Evolutionary conservation across 2,888 invertebrate genomes (phyloP).

Genomic region (Mycalesis mineus): DNA sequence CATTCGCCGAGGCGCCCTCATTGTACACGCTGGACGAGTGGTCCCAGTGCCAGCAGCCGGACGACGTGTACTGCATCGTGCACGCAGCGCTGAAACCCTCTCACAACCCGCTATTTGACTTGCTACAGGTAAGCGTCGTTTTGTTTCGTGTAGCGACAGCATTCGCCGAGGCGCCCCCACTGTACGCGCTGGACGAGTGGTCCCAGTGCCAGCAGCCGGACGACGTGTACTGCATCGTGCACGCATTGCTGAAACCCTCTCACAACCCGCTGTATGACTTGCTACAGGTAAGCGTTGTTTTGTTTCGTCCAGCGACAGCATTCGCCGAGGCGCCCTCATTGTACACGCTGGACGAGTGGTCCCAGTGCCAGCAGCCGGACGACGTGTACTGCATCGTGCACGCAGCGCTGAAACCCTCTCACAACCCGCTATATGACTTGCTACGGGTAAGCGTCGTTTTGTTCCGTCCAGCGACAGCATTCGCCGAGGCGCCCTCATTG

Average conservation of each 20-base stretch:
- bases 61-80: constrained; percentile 63
- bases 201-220: constrained; percentile 48
- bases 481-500: constrained; percentile 50
- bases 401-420: constrained; percentile 41
- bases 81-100: constrained; percentile 46
- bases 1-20: constrained; percentile 48
- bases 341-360: constrained; percentile 59
- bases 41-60: constrained; percentile 50
- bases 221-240: constrained; percentile 64
- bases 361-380: constrained; percentile 48
- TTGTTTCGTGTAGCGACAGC: too few species aligned
- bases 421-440: constrained; percentile 39
- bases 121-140: constrained; percentile 51
- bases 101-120: constrained; percentile 38
- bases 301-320: constrained; percentile 53
- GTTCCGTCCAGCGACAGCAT: constrained; percentile 52
- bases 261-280: constrained; percentile 40
- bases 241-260: constrained; percentile 43
- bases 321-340: constrained; percentile 51
- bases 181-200: constrained; percentile 62
- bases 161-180: constrained; percentile 47
- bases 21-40: constrained; percentile 59
- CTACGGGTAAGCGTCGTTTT: constrained; percentile 54
- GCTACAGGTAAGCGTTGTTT: constrained; percentile 50
- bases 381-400: constrained; percentile 66